Base-by-base conservation (phyloP, 2,113 vertebrate genomes). In the Haliaeetus leucogaster region DNA sequence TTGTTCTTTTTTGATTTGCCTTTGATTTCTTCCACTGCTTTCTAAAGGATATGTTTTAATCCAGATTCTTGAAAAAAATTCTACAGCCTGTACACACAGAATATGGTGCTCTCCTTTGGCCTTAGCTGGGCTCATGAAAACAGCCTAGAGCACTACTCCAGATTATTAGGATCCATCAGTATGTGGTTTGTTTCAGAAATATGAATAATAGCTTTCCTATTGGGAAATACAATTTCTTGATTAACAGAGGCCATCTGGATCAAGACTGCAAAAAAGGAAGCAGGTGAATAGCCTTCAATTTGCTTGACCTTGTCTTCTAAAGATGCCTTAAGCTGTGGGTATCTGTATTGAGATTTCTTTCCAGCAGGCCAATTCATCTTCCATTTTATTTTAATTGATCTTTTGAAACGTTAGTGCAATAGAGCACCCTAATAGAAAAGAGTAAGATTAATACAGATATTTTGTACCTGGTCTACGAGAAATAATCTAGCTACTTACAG, bases 321-420 rank as follows among this genome's bases (percentile, higher is more conserved):
- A 95, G 87, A 91, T 97, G 85, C 36, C 67, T 85, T 63, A 61
- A 81, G 61, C 63, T 92, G 67, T 91, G 62, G 50, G 43, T 95
- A 86, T 95, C 93, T 95, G 71, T 59, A 94, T n/a, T 93, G 94
- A 65, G 73, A 94, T 95, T 96, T 80, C 63, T 89, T 78, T 95
- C 95, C 43, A 93, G 78, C 47, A 67, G 38, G 52, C 32, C 72
- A 74, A 92, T 98, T 82, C 77, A 95, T 96, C 87, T 94, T 42
- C 22, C 19, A 23, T 67, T 76, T 87, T 93, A 43, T 95, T 97
- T 87, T 96, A 95, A 97, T 94, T 82, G 94, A 96, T 95, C 87
- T 92, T 94, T 93, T 94, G 38, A 95, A 91, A 95, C 10, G 16
- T 92, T 96, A 96, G 34, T 95, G 55, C 53, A 91, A 52, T 72